Evolutionary conservation across 2,113 vertebrate genomes (phyloP), one percentile per base, ranked within the genome.

Genomic region (Scophthalmus maximus): DNA sequence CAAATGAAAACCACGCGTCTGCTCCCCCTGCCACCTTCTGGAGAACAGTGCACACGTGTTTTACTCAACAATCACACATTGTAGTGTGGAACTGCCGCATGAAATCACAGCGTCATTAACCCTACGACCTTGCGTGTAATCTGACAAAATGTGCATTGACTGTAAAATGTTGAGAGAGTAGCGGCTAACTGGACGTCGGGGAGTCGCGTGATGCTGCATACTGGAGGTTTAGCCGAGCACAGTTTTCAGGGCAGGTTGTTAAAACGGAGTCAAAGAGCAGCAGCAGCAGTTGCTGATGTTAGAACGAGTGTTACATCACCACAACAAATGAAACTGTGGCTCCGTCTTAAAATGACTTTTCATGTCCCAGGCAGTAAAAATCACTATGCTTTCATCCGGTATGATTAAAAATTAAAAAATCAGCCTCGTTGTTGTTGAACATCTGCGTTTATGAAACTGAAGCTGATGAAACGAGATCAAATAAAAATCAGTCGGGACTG

Each of bases 261-360:
- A 46, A 40, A 25, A 38, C 44, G 23, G 22, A 68, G 47, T 52
- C 18, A 40, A 5, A 29, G 50, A 65, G 52, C 61, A 1, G 60
- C 55, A 1, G 60, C 55, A 26, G 65, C 7, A 7, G 29, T 14
- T 67, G 87, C 67, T 84, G 73, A 34, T 17, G 51, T 81, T 89
- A 81, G 79, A 34, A 8, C 30, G 14, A 22, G 42, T 0, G 55
- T 26, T 59, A 76, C 25, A 68, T 78, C 22, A 61, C 22, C n/a
- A 23, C 29, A 18, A 79, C 63, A 50, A 65, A 67, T 12, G 36
- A 83, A 87, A 78, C 72, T 70, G 25, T 47, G 32, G 23, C 62
- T 29, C 29, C 30, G 79, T 82, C 64, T 73, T 49, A n/a, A 8
- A 46, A 20, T 7, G 6, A 18, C 5, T 51, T 64, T 77, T 73